Percentiles rank a stretch among this genome's conserved stretches.
Evolutionary conservation across 2,888 invertebrate species (phyloP).

Genomic region (Rugalucina vietnamica): DNA sequence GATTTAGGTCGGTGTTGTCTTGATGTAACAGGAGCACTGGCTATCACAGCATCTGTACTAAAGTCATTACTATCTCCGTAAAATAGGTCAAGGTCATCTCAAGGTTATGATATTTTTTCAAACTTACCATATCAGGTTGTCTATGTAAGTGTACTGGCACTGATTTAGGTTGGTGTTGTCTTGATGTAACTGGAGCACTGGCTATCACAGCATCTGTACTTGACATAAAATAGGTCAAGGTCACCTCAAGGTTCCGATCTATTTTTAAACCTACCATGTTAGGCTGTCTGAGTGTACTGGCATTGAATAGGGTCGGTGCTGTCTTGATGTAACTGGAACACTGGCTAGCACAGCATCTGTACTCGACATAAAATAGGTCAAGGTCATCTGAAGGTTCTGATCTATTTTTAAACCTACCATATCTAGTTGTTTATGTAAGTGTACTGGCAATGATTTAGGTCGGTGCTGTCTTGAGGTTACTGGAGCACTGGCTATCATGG

Average conservation of each 20-base stretch:
- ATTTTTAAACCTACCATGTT: too few species aligned
- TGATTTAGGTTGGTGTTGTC: conserved; percentile 78
- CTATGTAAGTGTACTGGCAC: conserved; percentile 79
- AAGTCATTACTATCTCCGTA: conserved; percentile 69
- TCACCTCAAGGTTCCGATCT: too few species aligned
- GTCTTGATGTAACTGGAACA: conserved; percentile 63
- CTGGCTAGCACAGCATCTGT: conserved; percentile 63
- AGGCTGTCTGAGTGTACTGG: conserved; percentile 76
- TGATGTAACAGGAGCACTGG: conserved; percentile 66
- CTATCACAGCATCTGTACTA: conserved; percentile 70
- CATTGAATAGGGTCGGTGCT: conserved; percentile 80
- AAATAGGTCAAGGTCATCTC: too few species aligned
- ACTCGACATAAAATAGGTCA: too few species aligned
- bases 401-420: conserved; percentile 42
- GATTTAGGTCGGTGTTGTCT: conserved; percentile 78
- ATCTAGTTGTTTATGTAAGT: conserved; percentile 70
- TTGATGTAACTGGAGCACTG: conserved; percentile 65
- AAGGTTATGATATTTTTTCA: too few species aligned
- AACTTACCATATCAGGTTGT: too few species aligned
- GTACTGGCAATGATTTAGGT: conserved; percentile 82
- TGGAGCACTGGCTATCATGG: background rate
- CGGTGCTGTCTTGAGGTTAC: conserved; percentile 42
- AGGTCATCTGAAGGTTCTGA: background rate
- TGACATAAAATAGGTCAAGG: too few species aligned
- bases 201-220: conserved; percentile 71